Evolutionary conservation across 2,797 vertebrate species (phyloP).

Genomic region (Notolabrus celidotus): DNA sequence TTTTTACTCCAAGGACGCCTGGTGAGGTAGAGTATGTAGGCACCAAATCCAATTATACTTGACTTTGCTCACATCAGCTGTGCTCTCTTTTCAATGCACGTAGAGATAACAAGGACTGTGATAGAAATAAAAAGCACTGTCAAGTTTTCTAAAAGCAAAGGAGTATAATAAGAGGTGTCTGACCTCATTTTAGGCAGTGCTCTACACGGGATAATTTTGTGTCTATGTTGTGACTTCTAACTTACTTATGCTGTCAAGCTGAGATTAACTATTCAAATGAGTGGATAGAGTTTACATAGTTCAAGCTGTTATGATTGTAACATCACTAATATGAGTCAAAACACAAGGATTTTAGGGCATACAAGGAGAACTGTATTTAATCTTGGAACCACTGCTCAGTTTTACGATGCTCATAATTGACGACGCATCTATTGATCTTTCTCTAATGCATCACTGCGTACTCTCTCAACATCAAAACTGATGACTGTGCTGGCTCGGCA

Average conservation of each 20-base stretch:
- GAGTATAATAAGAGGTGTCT: conserved; percentile 45
- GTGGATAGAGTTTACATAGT: conserved; percentile 10
- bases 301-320: not conserved
- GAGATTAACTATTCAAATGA: conserved; percentile 21
- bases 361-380: not conserved
- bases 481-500: conserved; percentile 51
- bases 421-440: conserved; percentile 36
- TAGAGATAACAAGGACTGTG: conserved; percentile 41
- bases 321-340: not conserved
- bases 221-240: conserved; percentile 33
- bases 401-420: conserved; percentile 27
- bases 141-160: conserved; percentile 41
- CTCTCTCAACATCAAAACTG: conserved; percentile 36
- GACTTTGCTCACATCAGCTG: conserved; percentile 54
- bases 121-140: conserved; percentile 44
- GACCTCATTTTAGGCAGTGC: conserved; percentile 31
- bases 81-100: conserved; percentile 34
- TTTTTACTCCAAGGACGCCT: conserved; percentile 38
- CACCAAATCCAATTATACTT: conserved; percentile 57
- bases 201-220: conserved; percentile 25
- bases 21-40: conserved; percentile 20
- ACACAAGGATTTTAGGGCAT: not conserved
- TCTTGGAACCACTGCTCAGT: not conserved
- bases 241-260: conserved; percentile 10
- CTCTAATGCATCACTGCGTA: conserved; percentile 23